Evolutionary conservation across 30 jellyfish, hydroid and myxozoan genomes (phyloP), one percentile per base, ranked within the genome.

Genomic region (Aurelia aurita complex sp. Pacific): DNA sequence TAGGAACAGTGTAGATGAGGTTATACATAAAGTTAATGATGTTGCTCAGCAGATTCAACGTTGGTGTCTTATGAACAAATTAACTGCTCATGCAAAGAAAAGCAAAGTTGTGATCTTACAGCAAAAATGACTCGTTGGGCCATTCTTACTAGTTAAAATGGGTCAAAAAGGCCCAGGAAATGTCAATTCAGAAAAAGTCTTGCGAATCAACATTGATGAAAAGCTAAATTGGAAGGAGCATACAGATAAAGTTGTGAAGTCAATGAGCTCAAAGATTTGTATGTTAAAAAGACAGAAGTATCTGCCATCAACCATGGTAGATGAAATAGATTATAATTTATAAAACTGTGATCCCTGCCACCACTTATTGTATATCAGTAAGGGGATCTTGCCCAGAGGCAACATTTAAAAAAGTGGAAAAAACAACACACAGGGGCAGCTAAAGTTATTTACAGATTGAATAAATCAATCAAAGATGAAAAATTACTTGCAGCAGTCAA

Each of bases 321-420:
- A 23, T 23, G 29, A 23, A 23, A 23, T 23, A 23, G 29, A 23
- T 23, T 23, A 23, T 23, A 23, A 23, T 23, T 23, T 23, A 23
- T 23, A 23, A 23, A 81, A 80, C 90, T 38, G 72, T 67, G 70
- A 80, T 67, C 72, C 82, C 82, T 38, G 81, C 79, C 79, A 60
- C 80, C 90, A 80, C 82, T 43, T 80, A 80, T 55, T 80, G 90
- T 65, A 80, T 80, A 64, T 80, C 90, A 50, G 81, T 80, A 80
- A 65, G 81, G 90, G 90, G 90, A 80, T 16, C 75, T 82, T 66
- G 90, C 90, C 72, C 82, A 11, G 75, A 35, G 23, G 76, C 82
- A 64, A 68, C 80, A 67, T 80, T 68, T 80, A 40, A 68, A 67
- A 80, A 64, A 74, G 46, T 62, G 54, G 87, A 79, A 55, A 43